Evolutionary conservation across 1,140 invertebrate genomes (phyloP), one percentile per base, ranked within the genome.

Genomic region (Drosophila pectinifera): DNA sequence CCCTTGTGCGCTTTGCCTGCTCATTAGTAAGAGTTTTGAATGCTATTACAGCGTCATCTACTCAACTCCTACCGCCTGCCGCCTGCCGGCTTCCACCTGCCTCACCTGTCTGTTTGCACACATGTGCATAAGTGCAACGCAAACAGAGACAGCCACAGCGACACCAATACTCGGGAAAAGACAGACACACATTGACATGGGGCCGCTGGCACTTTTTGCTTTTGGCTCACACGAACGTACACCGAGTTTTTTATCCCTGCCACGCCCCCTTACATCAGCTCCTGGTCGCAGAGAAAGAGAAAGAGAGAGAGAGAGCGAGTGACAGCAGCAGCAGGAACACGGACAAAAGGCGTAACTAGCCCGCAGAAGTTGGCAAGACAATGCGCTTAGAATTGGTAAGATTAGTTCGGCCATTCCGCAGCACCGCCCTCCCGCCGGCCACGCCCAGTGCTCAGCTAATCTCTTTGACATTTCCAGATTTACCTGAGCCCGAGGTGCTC

Each of bases 21-120:
- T 89, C 84, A 89, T 89, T 89, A 89, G 84, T 89, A 70, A 83
- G 84, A 89, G 84, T 89, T 89, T 88, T 89, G 84, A 84, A 89
- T 89, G 84, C 84, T 84, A 89, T 89, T 89, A 89, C 85, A 84
- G 80, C 80, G 80, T 84, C 84, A 90, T 84, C 84, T 84, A 89
- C 83, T 88, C 84, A 51, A 83, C 74, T 88, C 73, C 85, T 64
- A 48, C 82, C 24, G 43, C 51, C 18, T 36, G 24, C 28, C 34
- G 18, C 31, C 39, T 22, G 13, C 57, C 24, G 8, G 28, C 3
- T 11, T 5, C 57, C 41, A 24, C 18, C 18, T 20, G 13, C 22
- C 28, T 16, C 8, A 22, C 13, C 14, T 53, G 31, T 46, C 69
- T 80, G 80, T 73, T 89, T 80, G 75, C 79, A 83, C 80, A 72